phyloP scores from a whole-genome alignment of 2,888 invertebrate species.

The Pandemis corylana region DNA sequence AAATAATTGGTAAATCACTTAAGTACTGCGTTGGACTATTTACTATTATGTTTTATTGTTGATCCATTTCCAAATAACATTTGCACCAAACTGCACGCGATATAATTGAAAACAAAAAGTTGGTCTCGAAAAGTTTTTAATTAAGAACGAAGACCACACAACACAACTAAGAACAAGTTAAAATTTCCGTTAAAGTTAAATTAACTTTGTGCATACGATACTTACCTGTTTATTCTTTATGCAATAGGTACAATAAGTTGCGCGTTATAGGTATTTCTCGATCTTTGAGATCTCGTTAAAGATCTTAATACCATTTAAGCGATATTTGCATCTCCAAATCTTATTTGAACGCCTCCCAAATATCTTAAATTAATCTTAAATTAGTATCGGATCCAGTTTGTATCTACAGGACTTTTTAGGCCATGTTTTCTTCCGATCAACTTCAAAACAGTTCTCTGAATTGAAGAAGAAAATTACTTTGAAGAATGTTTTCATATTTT shows the following conservation, averaged over 20 bases:
- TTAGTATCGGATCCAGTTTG: neutral
- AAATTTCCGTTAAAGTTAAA: neutral
- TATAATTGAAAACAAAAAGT: neutral
- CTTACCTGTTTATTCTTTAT: neutral
- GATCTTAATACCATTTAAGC: neutral
- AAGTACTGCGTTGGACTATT: too few relatives aligned
- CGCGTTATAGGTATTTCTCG: neutral
- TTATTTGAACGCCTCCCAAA: neutral
- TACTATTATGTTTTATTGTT: neutral
- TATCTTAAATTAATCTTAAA: neutral
- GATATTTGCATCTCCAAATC: neutral
- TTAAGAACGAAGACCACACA: neutral
- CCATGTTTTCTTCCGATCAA: neutral
- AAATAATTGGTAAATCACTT: too few relatives aligned
- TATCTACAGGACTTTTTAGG: neutral
- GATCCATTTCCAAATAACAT: neutral
- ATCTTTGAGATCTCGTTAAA: neutral
- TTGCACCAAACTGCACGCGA: neutral
- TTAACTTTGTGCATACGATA: neutral
- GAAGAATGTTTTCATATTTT: neutral
- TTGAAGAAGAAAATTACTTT: constrained; percentile 1
- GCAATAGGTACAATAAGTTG: neutral
- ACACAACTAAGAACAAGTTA: neutral
- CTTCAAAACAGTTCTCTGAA: constrained; percentile 9
- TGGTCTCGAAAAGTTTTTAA: neutral